Percentiles rank a stretch among this genome's conserved stretches.
These are phyloP conservation scores for Spilarctia lutea DNA, from an alignment of 2,888 invertebrate genomes.

Conservation along the genomic window DNA sequence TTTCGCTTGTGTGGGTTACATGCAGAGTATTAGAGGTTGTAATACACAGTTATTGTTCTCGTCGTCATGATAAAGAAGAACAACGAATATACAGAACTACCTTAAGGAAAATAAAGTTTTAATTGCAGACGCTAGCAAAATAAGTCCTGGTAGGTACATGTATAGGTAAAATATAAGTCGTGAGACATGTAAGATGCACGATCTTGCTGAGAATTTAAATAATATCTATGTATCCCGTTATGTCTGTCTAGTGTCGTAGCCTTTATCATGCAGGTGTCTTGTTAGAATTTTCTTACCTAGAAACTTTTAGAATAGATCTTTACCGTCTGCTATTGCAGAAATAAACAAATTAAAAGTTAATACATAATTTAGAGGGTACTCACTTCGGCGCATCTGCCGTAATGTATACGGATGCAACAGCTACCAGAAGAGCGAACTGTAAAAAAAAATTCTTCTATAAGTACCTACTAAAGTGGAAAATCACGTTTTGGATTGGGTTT, in stretches of 20 bases:
- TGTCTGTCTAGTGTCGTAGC: too few species aligned
- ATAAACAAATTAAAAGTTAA: background rate
- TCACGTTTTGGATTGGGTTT: background rate
- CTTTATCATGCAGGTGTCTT: background rate
- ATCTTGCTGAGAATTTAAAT: background rate
- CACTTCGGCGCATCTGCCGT: conserved; percentile 82
- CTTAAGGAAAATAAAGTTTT: background rate
- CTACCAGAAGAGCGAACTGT: conserved; percentile 84
- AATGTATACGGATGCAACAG: conserved; percentile 72
- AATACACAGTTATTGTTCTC: background rate
- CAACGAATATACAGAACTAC: too few species aligned
- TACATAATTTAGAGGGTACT: conserved; percentile 54
- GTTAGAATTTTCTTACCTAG: background rate
- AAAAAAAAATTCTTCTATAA: conserved; percentile 51
- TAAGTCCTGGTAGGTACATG: background rate
- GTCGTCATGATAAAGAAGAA: background rate
- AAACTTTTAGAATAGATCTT: background rate
- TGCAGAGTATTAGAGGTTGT: background rate
- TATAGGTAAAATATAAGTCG: background rate
- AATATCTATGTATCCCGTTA: background rate
- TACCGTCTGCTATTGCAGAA: background rate
- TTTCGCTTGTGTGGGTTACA: conserved; percentile 55
- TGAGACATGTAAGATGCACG: background rate
- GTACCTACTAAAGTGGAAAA: background rate
- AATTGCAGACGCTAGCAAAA: conserved; percentile 10